These are phyloP conservation scores for Apteryx mantelli DNA, from an alignment of 2,113 vertebrate species.

Conservation along the genomic window DNA sequence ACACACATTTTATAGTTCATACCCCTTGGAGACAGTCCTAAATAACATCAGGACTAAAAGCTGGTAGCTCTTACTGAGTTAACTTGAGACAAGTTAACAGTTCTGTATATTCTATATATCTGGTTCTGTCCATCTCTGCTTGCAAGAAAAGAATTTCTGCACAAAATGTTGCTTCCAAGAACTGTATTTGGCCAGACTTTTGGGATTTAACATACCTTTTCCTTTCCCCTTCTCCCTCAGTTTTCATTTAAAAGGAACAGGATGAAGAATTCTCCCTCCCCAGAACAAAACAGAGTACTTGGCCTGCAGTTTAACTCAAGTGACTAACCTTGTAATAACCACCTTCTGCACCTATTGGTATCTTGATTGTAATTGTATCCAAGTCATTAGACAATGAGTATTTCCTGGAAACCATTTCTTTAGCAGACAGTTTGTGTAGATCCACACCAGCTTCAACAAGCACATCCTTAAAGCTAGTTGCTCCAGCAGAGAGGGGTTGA, in stretches of 20 bases:
- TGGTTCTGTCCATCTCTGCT: not conserved
- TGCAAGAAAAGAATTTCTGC: not conserved
- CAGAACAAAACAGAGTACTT: not conserved
- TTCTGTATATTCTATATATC: not conserved
- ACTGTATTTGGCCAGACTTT: not conserved
- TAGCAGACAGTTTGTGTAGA: conserved; percentile 67
- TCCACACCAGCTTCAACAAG: conserved; percentile 79
- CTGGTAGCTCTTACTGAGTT: not conserved
- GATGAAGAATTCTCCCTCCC: not conserved
- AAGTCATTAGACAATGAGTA: conserved; percentile 69
- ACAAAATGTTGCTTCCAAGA: not conserved
- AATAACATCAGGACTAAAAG: not conserved
- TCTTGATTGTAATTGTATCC: conserved; percentile 53
- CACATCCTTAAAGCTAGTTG: conserved; percentile 41
- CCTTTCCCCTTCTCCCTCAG: not conserved
- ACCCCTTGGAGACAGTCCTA: too few species aligned
- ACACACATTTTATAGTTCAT: not conserved
- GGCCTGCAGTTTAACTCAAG: accelerated
- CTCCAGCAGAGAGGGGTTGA: conserved; percentile 66
- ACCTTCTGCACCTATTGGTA: conserved; percentile 83
- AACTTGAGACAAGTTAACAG: not conserved
- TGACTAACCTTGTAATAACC: conserved; percentile 83
- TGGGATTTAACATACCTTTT: not conserved
- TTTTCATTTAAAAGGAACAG: not conserved
- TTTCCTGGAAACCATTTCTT: conserved; percentile 66